A percentile compares a stretch with the other conserved stretches of the same genome.
phyloP scores from a whole-genome alignment of 1,140 invertebrate species.

The Caerostris darwini region DNA sequence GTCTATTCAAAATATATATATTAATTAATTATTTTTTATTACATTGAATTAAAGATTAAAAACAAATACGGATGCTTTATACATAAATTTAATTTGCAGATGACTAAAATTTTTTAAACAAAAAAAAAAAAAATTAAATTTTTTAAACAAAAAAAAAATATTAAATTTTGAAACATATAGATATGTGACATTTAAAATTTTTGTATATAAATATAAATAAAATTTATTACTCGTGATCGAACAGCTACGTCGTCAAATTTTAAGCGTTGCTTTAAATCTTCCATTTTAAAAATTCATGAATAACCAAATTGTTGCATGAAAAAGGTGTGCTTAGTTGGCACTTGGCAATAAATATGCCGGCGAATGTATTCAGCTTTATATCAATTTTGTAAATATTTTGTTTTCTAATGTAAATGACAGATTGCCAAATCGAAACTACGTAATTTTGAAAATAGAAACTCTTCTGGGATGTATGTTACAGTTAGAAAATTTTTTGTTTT shows the following conservation, averaged over 20 bases:
- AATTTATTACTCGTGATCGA: constrained; percentile 40
- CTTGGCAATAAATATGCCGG: background rate
- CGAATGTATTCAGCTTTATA: background rate
- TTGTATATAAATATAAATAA: background rate
- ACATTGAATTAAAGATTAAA: background rate
- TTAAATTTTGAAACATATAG: background rate
- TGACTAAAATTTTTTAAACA: background rate
- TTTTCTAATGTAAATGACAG: background rate
- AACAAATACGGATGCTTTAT: background rate
- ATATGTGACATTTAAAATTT: background rate
- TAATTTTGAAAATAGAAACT: background rate
- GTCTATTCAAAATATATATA: no score
- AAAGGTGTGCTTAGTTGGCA: background rate
- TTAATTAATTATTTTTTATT: no score
- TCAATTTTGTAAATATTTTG: constrained; percentile 1
- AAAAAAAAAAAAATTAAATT: background rate
- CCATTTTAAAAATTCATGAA: constrained; percentile 24
- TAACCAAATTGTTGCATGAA: background rate
- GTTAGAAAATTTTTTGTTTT: no score
- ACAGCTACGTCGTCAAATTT: constrained; percentile 55
- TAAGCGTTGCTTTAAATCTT: constrained; percentile 38
- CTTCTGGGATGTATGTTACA: no score
- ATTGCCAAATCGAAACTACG: constrained; percentile 3
- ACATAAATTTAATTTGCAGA: background rate
- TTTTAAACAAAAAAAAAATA: background rate